Evolutionary conservation across 2,113 vertebrate species (phyloP).

Genomic region (Ictidomys tridecemlineatus): DNA sequence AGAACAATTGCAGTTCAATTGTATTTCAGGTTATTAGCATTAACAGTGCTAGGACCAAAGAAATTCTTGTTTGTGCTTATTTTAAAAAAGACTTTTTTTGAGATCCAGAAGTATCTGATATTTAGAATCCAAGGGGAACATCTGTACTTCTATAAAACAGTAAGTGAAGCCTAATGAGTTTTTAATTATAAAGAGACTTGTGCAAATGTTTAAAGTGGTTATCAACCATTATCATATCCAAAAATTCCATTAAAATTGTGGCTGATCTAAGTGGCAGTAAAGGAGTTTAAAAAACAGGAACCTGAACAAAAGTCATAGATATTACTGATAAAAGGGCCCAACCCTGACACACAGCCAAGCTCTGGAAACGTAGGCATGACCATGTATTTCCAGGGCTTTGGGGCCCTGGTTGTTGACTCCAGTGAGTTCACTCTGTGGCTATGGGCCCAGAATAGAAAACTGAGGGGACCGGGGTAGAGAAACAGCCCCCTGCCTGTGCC

Average conservation of each 20-base stretch:
- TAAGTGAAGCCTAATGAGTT: constrained; percentile 65
- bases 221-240: constrained; percentile 64
- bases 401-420: neutral
- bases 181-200: constrained; percentile 77
- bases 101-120: constrained; percentile 56
- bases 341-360: neutral
- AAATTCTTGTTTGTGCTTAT: constrained; percentile 40
- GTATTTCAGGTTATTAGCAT: constrained; percentile 42
- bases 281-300: constrained; percentile 69
- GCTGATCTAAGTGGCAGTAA: constrained; percentile 73
- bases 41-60: constrained; percentile 58
- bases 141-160: constrained; percentile 74
- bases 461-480: neutral
- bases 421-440: neutral
- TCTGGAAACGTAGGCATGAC: neutral
- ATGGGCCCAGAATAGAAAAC: neutral
- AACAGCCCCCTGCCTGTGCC: neutral
- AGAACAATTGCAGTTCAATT: constrained; percentile 54
- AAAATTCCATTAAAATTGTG: constrained; percentile 73
- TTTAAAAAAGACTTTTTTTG: constrained; percentile 55
- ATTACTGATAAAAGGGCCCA: neutral
- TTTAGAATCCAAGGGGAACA: constrained; percentile 54
- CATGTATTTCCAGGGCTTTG: neutral
- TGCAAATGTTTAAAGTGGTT: constrained; percentile 76
- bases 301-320: neutral